Evolutionary conservation across 2,113 vertebrate species (phyloP).

Genomic region (Centropus bengalensis): DNA sequence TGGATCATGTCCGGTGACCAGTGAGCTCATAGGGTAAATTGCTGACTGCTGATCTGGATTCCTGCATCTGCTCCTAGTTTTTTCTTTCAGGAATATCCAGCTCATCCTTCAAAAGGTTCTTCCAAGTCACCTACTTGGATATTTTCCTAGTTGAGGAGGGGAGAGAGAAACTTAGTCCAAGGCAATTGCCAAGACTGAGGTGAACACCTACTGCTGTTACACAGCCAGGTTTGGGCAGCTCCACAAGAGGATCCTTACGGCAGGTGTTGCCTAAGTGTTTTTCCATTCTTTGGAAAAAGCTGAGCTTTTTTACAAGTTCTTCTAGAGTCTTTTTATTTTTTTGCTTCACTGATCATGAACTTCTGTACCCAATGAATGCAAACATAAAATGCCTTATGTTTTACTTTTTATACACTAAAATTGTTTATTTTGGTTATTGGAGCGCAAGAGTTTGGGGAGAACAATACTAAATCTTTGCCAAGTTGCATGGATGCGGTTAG

Average conservation of each 20-base stretch:
- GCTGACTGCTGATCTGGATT: neutral
- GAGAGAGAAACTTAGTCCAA: neutral
- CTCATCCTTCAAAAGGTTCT: neutral
- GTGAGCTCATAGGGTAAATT: neutral
- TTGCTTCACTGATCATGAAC: neutral
- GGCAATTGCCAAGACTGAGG: neutral
- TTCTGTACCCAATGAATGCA: neutral
- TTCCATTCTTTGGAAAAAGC: neutral
- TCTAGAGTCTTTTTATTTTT: neutral
- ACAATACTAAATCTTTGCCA: neutral
- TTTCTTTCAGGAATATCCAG: neutral
- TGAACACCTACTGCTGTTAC: neutral
- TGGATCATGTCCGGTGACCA: neutral
- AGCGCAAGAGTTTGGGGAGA: conserved; percentile 7
- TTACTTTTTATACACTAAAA: neutral
- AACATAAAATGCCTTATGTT: neutral
- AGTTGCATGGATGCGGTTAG: neutral
- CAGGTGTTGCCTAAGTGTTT: neutral
- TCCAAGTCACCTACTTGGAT: rapidly evolving
- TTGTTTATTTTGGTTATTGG: neutral
- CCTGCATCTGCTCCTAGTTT: rapidly evolving
- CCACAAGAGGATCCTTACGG: neutral
- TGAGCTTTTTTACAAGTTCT: neutral
- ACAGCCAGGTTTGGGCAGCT: neutral
- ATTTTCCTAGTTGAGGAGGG: neutral